A percentile compares a stretch with the other conserved stretches of the same genome.
Evolutionary conservation across 2,888 invertebrate genomes (phyloP).

Genomic region (Globia sparganii): DNA sequence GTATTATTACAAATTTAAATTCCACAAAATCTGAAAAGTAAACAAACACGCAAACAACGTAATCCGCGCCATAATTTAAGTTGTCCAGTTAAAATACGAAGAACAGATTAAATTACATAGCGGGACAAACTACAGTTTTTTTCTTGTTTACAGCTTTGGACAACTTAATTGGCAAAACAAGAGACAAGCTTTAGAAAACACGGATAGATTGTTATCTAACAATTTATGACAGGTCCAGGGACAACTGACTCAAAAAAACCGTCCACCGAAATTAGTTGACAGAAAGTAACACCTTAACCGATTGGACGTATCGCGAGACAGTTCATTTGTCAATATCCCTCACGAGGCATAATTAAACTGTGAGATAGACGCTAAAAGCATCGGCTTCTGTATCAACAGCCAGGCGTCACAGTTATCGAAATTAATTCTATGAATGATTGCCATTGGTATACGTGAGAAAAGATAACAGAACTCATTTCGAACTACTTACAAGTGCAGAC

Average conservation of each 20-base stretch:
- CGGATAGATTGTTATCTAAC: slow-evolving; percentile 74
- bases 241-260: slow-evolving; percentile 70
- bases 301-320: slow-evolving; percentile 74
- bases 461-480: slow-evolving; percentile 75
- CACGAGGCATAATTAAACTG: slow-evolving; percentile 79
- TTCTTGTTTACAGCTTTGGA: slow-evolving; percentile 72
- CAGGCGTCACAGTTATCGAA: slow-evolving; percentile 87
- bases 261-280: slow-evolving; percentile 68
- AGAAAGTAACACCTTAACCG: slow-evolving; percentile 77
- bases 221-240: slow-evolving; percentile 75
- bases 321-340: slow-evolving; percentile 83
- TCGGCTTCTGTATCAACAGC: slow-evolving; percentile 84
- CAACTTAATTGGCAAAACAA: slow-evolving; percentile 77
- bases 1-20: neutral
- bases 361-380: slow-evolving; percentile 86
- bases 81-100: slow-evolving; percentile 53
- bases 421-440: slow-evolving; percentile 88
- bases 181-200: slow-evolving; percentile 70
- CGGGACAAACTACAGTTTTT: slow-evolving; percentile 49
- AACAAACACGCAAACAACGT: slow-evolving; percentile 26
- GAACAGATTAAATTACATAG: slow-evolving; percentile 65
- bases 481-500: slow-evolving; percentile 65
- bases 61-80: slow-evolving; percentile 35
- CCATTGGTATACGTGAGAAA: slow-evolving; percentile 74
- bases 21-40: neutral